Base-by-base conservation (phyloP, 2,113 vertebrate species). In the Coryphaenoides rupestris region DNA sequence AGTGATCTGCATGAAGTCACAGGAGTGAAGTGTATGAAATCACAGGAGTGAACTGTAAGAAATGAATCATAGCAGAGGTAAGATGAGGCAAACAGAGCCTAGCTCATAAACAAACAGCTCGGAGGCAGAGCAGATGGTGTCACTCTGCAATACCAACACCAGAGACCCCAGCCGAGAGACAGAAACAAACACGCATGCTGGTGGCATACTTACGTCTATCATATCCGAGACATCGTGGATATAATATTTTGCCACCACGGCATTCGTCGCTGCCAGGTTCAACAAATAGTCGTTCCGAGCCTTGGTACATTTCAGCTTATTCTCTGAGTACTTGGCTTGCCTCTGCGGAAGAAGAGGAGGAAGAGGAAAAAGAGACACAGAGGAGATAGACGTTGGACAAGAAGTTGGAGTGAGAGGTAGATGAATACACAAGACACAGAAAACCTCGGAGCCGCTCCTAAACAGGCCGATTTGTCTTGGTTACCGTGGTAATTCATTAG, bases 251-350 rank as follows among this genome's bases (percentile, higher is more conserved):
- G 95, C 93, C 84, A 99, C 95, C 1, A 96, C 94, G 0, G 96
- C 95, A 0, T 99, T 99, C 58, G 95, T 94, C 58, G 97, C 97
- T 3, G 95, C 94, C 81, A 98, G 90, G 85, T 96, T 99, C 85
- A 98, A 90, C 87, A 99, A 86, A 87, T 97, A 99, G 89, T 99
- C 97, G 0, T 99, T 99, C 68, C 96, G 91, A 74, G 96, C 96
- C 82, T 98, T 99, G 1, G 96, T 99, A 74, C 96, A 99, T 82
- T 99, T 99, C 85, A 99, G 91, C 82, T 99, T 99, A 89, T 99
- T 99, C 78, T 99, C 97, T 0, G 95, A 99, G 54, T 99, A 99
- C 81, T 99, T 99, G 74, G 96, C 96, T 87, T 99, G 97, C 60
- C 96, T 95, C 96, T 98, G 88, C 60, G 81, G 72, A 79, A 71